Base-by-base conservation (phyloP, 2,888 invertebrate species). In the Spilosoma lubricipeda region DNA sequence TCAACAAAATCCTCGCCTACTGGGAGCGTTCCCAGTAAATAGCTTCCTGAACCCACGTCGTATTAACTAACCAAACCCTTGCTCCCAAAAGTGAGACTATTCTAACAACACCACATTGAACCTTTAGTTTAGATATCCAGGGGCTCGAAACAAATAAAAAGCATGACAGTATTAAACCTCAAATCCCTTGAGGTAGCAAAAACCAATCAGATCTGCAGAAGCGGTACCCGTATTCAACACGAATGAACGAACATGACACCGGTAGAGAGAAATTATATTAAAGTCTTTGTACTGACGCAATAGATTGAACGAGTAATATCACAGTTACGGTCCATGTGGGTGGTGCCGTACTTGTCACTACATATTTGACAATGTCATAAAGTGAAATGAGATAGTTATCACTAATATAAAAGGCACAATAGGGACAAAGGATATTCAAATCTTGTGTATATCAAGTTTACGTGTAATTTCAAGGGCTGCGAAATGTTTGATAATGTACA, bases 181-280 rank as follows among this genome's bases (percentile, higher is more conserved):
- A 27, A 33, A 56, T 59, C 67, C 72, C 67, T n/a, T 15, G 65
- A 48, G 71, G 30, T 33, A n/a, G 48, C 59, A 70, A 63, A 72
- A 67, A 72, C 56, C 39, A 52, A 72, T 67, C 66, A 39, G 27
- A 15, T 48, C 36, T n/a, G n/a, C 48, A 69, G 27, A 69, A 71
- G 9, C 33, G 33, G 4, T 52, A 52, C 64, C 68, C 65, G 23
- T 36, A 63, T 36, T 69, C 65, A 64, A 39, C 39, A 39, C 69
- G 36, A 18, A 18, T 39, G 65, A 36, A n/a, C 64, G 69, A 65
- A 70, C 64, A 45, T 70, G 42, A 45, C 70, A 74, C 23, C 13
- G 20, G 39, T 5, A n/a, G 23, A 15, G 18, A 59, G 20, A n/a
- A 71, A 73, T 64, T 64, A 48, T 48, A 67, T 33, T 59, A 67